Conservation (phyloP, 1,140 invertebrate genomes). For the Penaeus chinensis region DNA sequence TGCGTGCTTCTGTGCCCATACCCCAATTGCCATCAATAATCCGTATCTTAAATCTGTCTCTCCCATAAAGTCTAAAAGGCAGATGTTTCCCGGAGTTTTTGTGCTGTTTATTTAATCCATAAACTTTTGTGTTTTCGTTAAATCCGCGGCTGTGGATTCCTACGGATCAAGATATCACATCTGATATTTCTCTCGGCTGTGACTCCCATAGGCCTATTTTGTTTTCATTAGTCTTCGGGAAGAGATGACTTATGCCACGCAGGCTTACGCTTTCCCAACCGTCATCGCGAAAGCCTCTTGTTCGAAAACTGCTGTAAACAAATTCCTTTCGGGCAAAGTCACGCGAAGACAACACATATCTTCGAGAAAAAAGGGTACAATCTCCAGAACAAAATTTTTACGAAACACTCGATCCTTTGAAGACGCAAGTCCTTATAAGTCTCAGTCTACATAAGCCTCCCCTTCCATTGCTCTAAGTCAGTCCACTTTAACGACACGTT, state of each 20-base stretch:
- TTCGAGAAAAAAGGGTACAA: too few species aligned
- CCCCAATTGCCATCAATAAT: conserved; percentile 63
- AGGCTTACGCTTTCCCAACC: too few species aligned
- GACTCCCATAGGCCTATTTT: conserved; percentile 2
- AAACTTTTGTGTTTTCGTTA: conserved; percentile 34
- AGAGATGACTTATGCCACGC: too few species aligned
- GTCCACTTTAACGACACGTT: conserved; percentile 1
- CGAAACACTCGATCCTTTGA: not conserved
- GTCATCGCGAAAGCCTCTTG: too few species aligned
- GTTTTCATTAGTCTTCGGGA: too few species aligned
- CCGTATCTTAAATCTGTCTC: conserved; percentile 62
- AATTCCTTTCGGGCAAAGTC: too few species aligned
- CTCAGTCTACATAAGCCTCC: not conserved
- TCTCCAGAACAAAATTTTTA: too few species aligned
- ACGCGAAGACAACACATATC: too few species aligned
- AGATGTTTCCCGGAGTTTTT: conserved; percentile 50
- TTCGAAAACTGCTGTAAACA: too few species aligned
- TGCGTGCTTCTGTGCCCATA: conserved; percentile 29
- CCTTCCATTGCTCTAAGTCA: not conserved
- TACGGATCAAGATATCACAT: conserved; percentile 12
- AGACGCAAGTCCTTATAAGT: not conserved
- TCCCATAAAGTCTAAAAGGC: conserved; percentile 49
- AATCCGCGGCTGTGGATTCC: conserved; percentile 2
- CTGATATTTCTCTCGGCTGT: not conserved
- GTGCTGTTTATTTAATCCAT: conserved; percentile 24